Conservation (phyloP, 2,113 vertebrate species). For the Aepyceros melampus region DNA sequence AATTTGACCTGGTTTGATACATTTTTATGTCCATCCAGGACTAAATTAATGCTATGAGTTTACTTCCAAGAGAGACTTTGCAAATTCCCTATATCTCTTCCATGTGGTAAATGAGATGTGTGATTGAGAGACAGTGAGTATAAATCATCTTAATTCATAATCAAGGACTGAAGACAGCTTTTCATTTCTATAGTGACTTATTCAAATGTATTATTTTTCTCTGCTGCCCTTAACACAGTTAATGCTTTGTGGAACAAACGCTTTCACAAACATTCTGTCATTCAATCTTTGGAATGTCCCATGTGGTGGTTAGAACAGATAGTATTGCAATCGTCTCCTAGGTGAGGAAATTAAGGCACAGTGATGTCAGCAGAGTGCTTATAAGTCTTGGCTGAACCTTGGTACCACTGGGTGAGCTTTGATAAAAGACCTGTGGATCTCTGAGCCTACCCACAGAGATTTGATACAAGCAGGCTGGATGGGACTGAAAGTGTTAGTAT, state of each 20-base stretch:
- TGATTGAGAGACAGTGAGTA: neutral
- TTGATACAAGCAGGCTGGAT: neutral
- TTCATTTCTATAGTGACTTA: slow-evolving; percentile 39
- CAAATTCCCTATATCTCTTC: neutral
- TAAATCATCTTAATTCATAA: slow-evolving; percentile 30
- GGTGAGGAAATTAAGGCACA: neutral
- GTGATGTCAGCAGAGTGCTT: neutral
- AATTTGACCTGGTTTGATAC: neutral
- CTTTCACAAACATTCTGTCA: neutral
- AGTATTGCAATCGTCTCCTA: neutral
- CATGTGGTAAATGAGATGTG: neutral
- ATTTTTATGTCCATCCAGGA: neutral
- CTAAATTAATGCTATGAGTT: neutral
- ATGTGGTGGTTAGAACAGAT: neutral
- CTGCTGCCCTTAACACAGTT: neutral
- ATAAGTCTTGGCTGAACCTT: neutral
- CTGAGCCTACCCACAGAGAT: neutral
- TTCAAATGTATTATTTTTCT: neutral
- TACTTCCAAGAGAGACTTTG: neutral
- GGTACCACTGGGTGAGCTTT: neutral
- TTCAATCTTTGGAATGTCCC: neutral
- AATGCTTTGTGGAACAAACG: neutral
- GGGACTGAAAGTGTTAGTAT: neutral
- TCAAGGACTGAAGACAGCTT: neutral
- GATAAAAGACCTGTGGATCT: neutral